Evolutionary conservation across 2,888 invertebrate species (phyloP), one percentile per base, ranked within the genome.

Genomic region (Macrosoma leucophasiata): DNA sequence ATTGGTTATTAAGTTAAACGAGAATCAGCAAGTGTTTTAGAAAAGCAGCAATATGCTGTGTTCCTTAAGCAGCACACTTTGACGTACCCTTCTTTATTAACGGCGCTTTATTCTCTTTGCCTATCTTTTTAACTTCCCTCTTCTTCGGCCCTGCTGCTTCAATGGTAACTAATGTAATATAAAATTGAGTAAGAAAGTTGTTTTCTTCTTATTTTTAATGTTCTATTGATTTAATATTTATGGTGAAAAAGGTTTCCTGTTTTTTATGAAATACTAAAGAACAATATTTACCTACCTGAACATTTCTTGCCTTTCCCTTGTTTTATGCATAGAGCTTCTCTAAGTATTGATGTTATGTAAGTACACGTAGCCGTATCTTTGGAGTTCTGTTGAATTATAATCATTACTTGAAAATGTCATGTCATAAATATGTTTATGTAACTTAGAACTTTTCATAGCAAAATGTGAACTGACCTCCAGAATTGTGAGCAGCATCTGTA

Each of bases 261-360:
- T 10, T 23, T 23, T 9, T 30, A 15, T 7, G 10, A 13, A 9
- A 11, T 22, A 27, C 2, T 3, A 15, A 11, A 3, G 10, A 14
- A 25, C 20, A 1, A n/a, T n/a, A n/a, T n/a, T 14, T 15, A 36
- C 31, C 22, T 69, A 84, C 82, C 79, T 65, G 79, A 69, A 50
- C 69, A 67, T 58, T 79, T 81, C 55, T 84, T 84, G 42, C 85
- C 82, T 63, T 82, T 85, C 43, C 79, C 79, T 60, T 84, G 84
- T 56, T 86, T 86, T 31, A 88, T 78, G 47, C 88, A 86, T 48
- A 89, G 65, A 33, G 86, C 81, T 69, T 89, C 88, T 55, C 87
- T 85, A 36, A 89, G 55, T 55, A 88, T 87, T 9, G 87, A 78
- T 29, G 87, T 78, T 40, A 88, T 76, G 52, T 86, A 87, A 29